These are phyloP conservation scores for Loxodonta africana DNA, from an alignment of 2,113 vertebrate species.

Conservation along the genomic window DNA sequence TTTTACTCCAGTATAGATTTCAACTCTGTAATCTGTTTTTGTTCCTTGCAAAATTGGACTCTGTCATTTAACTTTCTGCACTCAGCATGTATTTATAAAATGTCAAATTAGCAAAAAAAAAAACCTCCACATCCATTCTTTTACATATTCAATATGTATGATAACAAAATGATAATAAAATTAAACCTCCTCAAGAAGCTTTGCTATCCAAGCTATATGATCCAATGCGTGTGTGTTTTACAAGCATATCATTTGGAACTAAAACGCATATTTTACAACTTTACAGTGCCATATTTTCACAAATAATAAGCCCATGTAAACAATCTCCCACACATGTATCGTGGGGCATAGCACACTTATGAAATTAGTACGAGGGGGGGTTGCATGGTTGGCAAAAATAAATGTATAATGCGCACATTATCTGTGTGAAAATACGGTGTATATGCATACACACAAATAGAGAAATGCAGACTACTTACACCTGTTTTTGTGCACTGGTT, in stretches of 20 bases:
- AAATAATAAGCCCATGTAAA: neutral
- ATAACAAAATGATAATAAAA: conserved; percentile 36
- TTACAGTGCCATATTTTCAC: neutral
- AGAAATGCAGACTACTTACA: neutral
- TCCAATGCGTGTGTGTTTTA: neutral
- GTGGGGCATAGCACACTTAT: neutral
- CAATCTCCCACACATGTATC: neutral
- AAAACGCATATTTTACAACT: neutral
- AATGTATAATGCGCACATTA: neutral
- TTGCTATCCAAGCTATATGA: neutral
- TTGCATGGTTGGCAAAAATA: neutral
- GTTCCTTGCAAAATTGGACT: conserved; percentile 36
- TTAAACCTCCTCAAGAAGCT: neutral
- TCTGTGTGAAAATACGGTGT: neutral
- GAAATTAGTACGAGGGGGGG: neutral
- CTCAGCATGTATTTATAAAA: conserved; percentile 42
- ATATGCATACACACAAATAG: neutral
- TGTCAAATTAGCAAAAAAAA: conserved; percentile 42
- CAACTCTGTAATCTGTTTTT: conserved; percentile 46
- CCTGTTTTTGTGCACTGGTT: neutral
- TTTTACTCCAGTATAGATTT: conserved; percentile 38
- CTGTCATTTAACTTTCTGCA: conserved; percentile 31
- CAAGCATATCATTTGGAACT: neutral
- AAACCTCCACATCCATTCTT: neutral
- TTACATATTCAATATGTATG: neutral